Percentiles rank a stretch among this genome's conserved stretches.
These are phyloP conservation scores for Siniperca scherzeri DNA, from an alignment of 2,797 vertebrate species.

Conservation along the genomic window DNA sequence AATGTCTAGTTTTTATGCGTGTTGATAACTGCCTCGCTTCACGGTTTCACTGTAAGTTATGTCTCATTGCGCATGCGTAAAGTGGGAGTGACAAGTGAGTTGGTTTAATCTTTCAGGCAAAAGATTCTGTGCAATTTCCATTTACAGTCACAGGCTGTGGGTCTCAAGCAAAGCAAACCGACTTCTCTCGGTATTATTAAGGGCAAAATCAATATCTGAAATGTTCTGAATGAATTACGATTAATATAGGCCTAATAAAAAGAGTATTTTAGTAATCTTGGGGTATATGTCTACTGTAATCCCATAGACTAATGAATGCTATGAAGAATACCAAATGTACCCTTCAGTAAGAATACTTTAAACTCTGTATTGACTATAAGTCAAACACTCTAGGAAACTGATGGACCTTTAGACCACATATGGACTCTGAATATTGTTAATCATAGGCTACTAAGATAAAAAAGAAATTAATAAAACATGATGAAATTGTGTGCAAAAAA, in stretches of 20 bases:
- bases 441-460: neutral
- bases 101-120: no score
- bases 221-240: neutral
- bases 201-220: neutral
- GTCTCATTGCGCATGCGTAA: slow-evolving; percentile 46
- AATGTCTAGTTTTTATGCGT: neutral
- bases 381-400: neutral
- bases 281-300: neutral
- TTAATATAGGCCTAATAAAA: neutral
- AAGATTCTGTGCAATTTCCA: neutral
- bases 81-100: neutral
- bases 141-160: neutral
- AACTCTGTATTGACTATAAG: neutral
- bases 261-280: no score
- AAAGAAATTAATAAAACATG: neutral
- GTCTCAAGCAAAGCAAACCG: neutral
- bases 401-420: neutral
- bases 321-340: neutral
- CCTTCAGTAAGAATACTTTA: neutral
- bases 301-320: neutral
- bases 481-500: neutral
- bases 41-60: rapidly evolving
- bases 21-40: rapidly evolving
- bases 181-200: neutral
- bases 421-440: neutral